A percentile compares a stretch with the other conserved stretches of the same genome.
Conservation (phyloP, 2,797 vertebrate species). For the Macropus fuliginosus region DNA sequence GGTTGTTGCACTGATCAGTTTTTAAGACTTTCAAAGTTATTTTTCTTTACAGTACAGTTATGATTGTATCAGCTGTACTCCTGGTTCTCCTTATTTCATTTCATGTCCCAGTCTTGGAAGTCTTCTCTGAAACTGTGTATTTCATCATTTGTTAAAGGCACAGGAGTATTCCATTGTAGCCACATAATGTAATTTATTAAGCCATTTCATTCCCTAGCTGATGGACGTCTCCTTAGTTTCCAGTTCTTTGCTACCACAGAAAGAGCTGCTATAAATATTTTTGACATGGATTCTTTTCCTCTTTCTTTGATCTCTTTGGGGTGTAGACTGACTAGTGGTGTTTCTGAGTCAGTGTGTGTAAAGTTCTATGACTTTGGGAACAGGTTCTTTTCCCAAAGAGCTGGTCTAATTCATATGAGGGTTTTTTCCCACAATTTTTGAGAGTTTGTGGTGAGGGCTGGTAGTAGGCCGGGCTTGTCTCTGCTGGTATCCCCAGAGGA, state of each 20-base stretch:
- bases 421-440: not conserved
- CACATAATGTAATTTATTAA: not conserved
- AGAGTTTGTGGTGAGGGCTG: not conserved
- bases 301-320: not conserved
- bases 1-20: not conserved
- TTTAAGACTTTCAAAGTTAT: not conserved
- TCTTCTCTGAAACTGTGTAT: not conserved
- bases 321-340: too few relatives aligned
- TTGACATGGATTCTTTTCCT: not conserved
- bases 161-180: not conserved
- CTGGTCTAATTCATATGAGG: not conserved
- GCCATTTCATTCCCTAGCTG: not conserved
- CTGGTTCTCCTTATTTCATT: not conserved
- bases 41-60: not conserved
- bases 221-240: not conserved
- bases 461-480: not conserved
- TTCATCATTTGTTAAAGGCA: not conserved
- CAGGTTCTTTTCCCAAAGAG: not conserved
- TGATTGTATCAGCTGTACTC: not conserved
- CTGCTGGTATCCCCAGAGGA: not conserved
- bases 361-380: not conserved
- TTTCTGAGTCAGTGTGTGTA: not conserved
- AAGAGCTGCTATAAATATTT: not conserved
- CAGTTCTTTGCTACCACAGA: not conserved
- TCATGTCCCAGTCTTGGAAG: not conserved